Conservation (phyloP, 2,113 vertebrate species). For the Strigops habroptila region DNA sequence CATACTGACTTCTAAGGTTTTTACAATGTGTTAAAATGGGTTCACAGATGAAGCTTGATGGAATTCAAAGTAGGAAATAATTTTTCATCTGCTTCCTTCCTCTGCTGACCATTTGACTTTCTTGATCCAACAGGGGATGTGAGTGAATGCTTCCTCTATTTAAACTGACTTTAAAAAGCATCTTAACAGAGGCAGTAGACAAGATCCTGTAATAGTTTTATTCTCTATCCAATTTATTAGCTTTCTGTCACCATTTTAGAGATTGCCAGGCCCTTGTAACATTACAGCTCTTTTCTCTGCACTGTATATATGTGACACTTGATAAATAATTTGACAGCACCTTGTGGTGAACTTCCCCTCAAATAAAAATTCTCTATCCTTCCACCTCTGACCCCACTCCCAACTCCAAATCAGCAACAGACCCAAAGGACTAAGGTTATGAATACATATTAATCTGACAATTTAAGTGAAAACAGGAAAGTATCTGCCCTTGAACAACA, state of each 20-base stretch:
- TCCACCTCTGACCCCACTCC: not conserved
- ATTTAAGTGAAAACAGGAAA: not conserved
- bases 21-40: not conserved
- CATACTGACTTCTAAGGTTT: not conserved
- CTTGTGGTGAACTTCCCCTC: not conserved
- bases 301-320: not conserved
- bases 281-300: not conserved
- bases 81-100: not conserved
- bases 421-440: not conserved
- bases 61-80: conserved; percentile 14
- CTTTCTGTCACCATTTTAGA: not conserved
- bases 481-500: not conserved
- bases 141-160: not conserved
- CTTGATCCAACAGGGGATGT: not conserved
- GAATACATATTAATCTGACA: not conserved
- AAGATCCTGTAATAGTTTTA: not conserved
- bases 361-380: not conserved
- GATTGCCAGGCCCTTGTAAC: not conserved
- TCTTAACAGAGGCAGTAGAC: not conserved
- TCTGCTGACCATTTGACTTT: not conserved
- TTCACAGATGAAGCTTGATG: not conserved
- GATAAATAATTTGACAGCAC: not conserved
- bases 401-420: not conserved
- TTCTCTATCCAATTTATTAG: not conserved
- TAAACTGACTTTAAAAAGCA: not conserved